Percentiles rank a stretch among this genome's conserved stretches.
Conservation (phyloP, 2,113 vertebrate genomes). For the Misgurnus mizolepis region DNA sequence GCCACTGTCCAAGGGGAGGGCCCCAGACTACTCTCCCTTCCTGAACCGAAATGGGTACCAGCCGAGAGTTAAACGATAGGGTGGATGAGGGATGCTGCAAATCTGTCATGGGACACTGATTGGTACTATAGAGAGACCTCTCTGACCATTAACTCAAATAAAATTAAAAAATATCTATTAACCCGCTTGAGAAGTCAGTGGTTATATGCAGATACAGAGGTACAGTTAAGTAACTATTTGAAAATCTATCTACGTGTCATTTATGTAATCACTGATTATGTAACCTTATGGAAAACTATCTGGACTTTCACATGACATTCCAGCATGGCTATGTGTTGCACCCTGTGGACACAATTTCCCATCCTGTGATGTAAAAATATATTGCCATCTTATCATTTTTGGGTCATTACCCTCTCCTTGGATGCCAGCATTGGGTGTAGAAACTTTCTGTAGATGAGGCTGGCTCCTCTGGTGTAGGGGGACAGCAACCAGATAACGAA, state of each 20-base stretch:
- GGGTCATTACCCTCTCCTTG: slow-evolving; percentile 81
- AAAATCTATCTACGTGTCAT: not conserved
- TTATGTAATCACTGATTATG: slow-evolving; percentile 25
- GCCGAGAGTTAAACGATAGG: too few species aligned
- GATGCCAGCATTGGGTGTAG: slow-evolving; percentile 86
- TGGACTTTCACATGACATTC: not conserved
- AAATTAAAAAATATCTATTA: too few species aligned
- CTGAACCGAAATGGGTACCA: too few species aligned
- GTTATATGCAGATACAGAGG: not conserved
- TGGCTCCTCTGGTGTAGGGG: slow-evolving; percentile 86
- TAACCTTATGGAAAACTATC: not conserved
- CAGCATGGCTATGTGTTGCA: not conserved
- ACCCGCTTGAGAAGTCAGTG: too few species aligned
- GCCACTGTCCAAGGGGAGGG: too few species aligned
- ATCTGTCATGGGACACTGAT: too few species aligned
- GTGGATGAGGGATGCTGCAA: too few species aligned
- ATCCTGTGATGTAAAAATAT: not conserved
- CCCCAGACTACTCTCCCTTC: too few species aligned
- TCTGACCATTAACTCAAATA: too few species aligned
- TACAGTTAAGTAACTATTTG: not conserved
- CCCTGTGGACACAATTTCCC: slow-evolving; percentile 6
- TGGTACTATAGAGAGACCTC: too few species aligned
- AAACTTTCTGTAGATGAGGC: slow-evolving; percentile 86
- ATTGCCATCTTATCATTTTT: not conserved
- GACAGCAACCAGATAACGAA: slow-evolving; percentile 88